Evolutionary conservation across 2,113 vertebrate species (phyloP).

Genomic region (Vulpes lagopus): DNA sequence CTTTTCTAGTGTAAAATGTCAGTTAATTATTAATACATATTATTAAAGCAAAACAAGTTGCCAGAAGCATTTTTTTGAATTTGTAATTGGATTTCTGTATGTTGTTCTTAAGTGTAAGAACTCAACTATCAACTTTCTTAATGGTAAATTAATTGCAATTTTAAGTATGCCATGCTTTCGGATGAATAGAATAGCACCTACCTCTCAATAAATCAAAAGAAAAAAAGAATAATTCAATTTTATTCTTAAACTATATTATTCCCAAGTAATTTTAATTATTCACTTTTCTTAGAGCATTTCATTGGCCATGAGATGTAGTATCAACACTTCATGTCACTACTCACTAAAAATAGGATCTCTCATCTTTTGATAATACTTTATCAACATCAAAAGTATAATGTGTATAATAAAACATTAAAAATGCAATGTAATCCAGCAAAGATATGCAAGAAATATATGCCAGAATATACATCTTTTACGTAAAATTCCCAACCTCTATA

Average conservation of each 20-base stretch:
- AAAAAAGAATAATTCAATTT: neutral
- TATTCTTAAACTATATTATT: neutral
- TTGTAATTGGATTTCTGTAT: slow-evolving; percentile 65
- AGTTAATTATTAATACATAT: slow-evolving; percentile 73
- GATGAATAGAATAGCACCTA: slow-evolving; percentile 9
- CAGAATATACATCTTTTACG: neutral
- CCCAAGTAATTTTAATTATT: neutral
- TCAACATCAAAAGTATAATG: neutral
- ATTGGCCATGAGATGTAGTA: neutral
- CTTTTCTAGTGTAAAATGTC: slow-evolving; percentile 72
- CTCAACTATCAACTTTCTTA: slow-evolving; percentile 34
- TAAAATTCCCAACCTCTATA: neutral
- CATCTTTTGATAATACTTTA: neutral
- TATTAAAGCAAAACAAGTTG: slow-evolving; percentile 73
- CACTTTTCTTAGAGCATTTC: slow-evolving; percentile 28
- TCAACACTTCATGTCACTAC: neutral
- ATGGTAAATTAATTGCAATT: neutral
- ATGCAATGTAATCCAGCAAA: neutral
- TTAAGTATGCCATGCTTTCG: slow-evolving; percentile 66
- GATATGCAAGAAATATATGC: neutral
- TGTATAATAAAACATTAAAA: slow-evolving; percentile 48
- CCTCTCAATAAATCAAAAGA: slow-evolving; percentile 50
- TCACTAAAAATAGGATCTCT: slow-evolving; percentile 46
- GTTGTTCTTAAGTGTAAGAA: slow-evolving; percentile 50
- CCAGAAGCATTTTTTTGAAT: slow-evolving; percentile 70